Base-by-base conservation (phyloP, 2,888 invertebrate species). In the Xylocampa areola region DNA sequence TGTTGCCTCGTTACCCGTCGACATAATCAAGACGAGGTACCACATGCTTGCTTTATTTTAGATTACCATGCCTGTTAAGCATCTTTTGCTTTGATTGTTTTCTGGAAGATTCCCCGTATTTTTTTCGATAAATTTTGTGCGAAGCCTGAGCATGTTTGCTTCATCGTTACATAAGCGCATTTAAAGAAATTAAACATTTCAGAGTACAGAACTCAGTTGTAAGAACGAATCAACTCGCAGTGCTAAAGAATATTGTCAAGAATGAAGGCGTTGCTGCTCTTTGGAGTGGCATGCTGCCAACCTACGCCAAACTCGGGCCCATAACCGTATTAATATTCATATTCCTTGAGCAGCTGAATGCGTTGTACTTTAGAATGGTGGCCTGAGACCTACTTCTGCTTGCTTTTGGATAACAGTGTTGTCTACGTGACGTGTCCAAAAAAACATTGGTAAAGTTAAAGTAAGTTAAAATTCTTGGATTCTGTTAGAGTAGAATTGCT, bases 281-380 rank as follows among this genome's bases (percentile, higher is more conserved):
- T 13, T 99, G 99, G 99, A 98, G 98, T 90, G 99, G 99, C 10
- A 98, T 99, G 89, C 96, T 98, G 5, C 99, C 99, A 0, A 99
- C 99, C 81, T 99, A 97, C 86, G 97, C 97, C 68, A 96, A 99
- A 58, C 93, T 99, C 43, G 99, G 99, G 14, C 99, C 99, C 0
- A 99, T 99, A 88, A 99, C 99, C 0, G 98, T 99, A 1, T 91
- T 99, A 13, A 98, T 98, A 0, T 99, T 99, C 85, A 97, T 99
- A 71, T 97, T 99, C 93, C 92, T 99, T 63, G 99, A 99, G 86
- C 98, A 99, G 92, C 94, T 99, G 91, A 98, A 98, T 79, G 89
- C 94, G 3, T 11, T 86, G 6, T 89, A 87, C 51, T 69, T 36
- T 16, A 62, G 48, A 6, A 1, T 40, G 6, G 54, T 27, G 4